These are phyloP conservation scores for Eupithecia abbreviata DNA, from an alignment of 2,888 invertebrate genomes.

Conservation along the genomic window DNA sequence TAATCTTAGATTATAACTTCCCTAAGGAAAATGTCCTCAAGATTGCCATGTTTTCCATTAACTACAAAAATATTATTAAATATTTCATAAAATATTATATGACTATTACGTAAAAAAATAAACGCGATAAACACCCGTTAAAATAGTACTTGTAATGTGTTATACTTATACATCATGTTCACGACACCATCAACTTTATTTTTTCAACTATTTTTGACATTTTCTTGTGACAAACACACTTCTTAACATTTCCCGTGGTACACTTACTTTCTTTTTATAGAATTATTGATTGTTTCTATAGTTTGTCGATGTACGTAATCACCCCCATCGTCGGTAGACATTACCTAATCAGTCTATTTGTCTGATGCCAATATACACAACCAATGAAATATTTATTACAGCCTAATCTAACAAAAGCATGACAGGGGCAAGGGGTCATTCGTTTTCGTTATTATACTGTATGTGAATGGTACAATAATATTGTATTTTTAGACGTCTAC, in stretches of 20 bases:
- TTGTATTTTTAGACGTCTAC: neutral
- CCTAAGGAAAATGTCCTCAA: slow-evolving; percentile 8
- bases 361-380: neutral
- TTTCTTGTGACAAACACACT: neutral
- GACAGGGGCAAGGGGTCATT: no score
- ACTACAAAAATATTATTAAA: neutral
- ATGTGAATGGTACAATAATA: neutral
- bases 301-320: neutral
- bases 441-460: no score
- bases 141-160: no score
- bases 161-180: no score
- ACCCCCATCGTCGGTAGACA: neutral
- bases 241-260: neutral
- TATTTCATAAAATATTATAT: no score
- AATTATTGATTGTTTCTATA: neutral
- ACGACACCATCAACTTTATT: no score
- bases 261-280: neutral
- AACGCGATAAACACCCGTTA: no score
- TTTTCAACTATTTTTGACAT: neutral
- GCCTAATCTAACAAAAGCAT: neutral
- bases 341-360: neutral
- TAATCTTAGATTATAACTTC: slow-evolving; percentile 27
- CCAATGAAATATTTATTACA: neutral
- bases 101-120: no score
- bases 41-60: slow-evolving; percentile 8